These are phyloP conservation scores for Hemicrepidius hirtus DNA, from an alignment of 2,888 invertebrate genomes.

Conservation along the genomic window DNA sequence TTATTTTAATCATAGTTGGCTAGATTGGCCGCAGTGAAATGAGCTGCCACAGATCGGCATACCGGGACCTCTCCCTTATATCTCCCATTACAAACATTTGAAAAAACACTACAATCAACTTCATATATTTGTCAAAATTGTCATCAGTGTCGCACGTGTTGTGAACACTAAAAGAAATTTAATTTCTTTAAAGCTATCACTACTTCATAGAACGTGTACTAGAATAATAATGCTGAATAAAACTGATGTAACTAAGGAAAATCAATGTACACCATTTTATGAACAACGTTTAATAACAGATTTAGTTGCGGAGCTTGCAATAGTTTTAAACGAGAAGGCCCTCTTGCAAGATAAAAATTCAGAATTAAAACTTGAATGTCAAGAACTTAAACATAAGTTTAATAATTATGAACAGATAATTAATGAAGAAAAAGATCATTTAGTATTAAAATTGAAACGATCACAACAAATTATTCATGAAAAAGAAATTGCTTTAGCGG, in stretches of 20 bases:
- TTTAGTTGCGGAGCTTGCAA: slow-evolving; percentile 53
- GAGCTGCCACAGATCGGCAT: too few species aligned
- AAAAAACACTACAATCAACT: too few species aligned
- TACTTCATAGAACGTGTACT: too few species aligned
- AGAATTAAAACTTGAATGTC: slow-evolving; percentile 38
- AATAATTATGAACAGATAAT: slow-evolving; percentile 4
- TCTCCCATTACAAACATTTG: too few species aligned
- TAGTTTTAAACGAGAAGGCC: slow-evolving; percentile 54
- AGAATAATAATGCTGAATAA: background rate
- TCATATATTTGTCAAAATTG: too few species aligned
- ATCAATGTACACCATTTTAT: slow-evolving; percentile 1
- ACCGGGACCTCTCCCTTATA: too few species aligned
- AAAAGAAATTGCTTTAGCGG: slow-evolving; percentile 37
- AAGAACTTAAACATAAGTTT: slow-evolving; percentile 25
- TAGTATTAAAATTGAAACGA: slow-evolving; percentile 37
- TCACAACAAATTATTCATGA: slow-evolving; percentile 40
- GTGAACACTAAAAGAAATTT: too few species aligned
- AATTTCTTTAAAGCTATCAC: too few species aligned
- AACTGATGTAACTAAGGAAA: background rate
- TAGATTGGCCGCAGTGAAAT: too few species aligned
- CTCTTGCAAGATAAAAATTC: slow-evolving; percentile 50
- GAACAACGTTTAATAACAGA: slow-evolving; percentile 49
- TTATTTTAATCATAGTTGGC: too few species aligned
- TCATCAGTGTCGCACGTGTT: too few species aligned
- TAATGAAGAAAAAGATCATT: slow-evolving; percentile 36